Evolutionary conservation across 2,888 invertebrate genomes (phyloP).

Genomic region (Ophonus ardosiacus): DNA sequence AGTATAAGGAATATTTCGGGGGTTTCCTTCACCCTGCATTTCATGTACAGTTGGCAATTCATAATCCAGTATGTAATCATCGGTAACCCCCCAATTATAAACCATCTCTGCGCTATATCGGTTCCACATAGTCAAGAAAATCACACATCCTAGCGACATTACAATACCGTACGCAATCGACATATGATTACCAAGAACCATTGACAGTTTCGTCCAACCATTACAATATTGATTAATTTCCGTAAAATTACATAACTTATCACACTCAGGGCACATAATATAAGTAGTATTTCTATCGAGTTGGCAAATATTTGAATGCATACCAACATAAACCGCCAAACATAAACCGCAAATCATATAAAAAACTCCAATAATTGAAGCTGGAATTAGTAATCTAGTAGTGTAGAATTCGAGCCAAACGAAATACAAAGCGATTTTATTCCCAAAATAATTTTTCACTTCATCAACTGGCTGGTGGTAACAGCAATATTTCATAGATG

Average conservation of each 20-base stretch:
- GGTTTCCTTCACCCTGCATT: not conserved
- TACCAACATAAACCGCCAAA: conserved; percentile 73
- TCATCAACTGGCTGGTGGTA: conserved; percentile 83
- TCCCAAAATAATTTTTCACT: conserved; percentile 83
- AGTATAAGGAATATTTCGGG: not conserved
- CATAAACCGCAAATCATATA: conserved; percentile 79
- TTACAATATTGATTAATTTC: conserved; percentile 80
- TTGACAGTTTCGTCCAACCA: conserved; percentile 78
- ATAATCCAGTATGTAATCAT: conserved; percentile 83
- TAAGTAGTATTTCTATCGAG: conserved; percentile 71
- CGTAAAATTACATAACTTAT: conserved; percentile 82
- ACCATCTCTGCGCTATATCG: conserved; percentile 81
- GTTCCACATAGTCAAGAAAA: conserved; percentile 87
- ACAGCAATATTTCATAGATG: conserved; percentile 79
- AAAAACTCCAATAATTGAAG: conserved; percentile 80
- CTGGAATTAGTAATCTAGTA: conserved; percentile 82
- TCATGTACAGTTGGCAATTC: conserved; percentile 83
- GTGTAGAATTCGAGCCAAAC: conserved; percentile 89
- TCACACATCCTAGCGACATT: conserved; percentile 86
- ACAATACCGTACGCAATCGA: conserved; percentile 84
- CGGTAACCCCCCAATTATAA: conserved; percentile 86
- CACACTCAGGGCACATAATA: conserved; percentile 87
- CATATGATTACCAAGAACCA: conserved; percentile 85
- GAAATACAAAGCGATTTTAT: conserved; percentile 84
- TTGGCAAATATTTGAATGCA: conserved; percentile 77